Base-by-base conservation (phyloP, 2,797 vertebrate species). In the Hemitrygon akajei region DNA sequence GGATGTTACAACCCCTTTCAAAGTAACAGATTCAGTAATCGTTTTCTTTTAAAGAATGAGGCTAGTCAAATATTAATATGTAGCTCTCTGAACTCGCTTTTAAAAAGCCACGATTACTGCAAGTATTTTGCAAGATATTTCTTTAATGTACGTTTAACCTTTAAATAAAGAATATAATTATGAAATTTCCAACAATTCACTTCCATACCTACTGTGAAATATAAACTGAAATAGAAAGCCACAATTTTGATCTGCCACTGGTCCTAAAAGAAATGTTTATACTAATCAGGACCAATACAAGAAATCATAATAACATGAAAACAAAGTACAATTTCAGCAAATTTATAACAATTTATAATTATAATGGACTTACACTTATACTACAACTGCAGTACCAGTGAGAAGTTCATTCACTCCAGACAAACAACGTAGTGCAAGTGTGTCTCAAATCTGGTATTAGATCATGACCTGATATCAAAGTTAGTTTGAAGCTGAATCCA, bases 1-100 rank as follows among this genome's bases (percentile, higher is more conserved):
- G 71, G 18, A n/a, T 25, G 27, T 73, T 92, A 4, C 47, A 47
- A 47, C 47, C 66, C 1, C 47, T 14, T 93, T 56, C 47, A 75
- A 93, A 93, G 30, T 6, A 16, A 58, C 5, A 40, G 69, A 27
- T 27, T 76, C 69, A 75, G 71, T 76, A 92, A 47, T 92, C 37
- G 58, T 93, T 93, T 56, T 47, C 47, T 76, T 93, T 56, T 47
- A 75, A 92, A 75, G 14, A 93, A 93, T 56, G 71, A 7, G 71
- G 91, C 73, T 56, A 27, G 91, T 93, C 69, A 93, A 93, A 93
- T 93, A 76, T 93, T 93, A 93, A 93, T 76, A 76, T 93, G 47
- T 73, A 56, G 71, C 71, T 76, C 27, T 93, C 47, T 47, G 47
- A 47, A 76, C 69, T 75, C 37, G 75, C 27, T 22, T 37, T 56